Base-by-base conservation (phyloP, 2,888 invertebrate genomes). In the Portevinia maculata region DNA sequence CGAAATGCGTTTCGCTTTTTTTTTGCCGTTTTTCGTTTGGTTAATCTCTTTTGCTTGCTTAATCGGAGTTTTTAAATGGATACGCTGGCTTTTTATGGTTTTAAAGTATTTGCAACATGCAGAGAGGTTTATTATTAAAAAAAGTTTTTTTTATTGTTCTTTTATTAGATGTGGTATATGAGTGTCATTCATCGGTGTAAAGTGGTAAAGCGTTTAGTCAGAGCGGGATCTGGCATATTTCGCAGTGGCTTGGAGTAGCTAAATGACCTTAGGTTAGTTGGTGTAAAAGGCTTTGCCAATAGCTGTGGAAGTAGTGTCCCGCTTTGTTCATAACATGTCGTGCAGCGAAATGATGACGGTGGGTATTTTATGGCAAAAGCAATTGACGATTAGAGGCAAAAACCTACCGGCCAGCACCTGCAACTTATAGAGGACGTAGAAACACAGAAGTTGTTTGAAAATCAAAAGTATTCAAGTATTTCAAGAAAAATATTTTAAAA, bases 1-100 rank as follows among this genome's bases (percentile, higher is more conserved):
- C 37, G 81, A 76, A 76, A 76, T 76, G 57, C 48, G 64, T 69
- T 64, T 69, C 46, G 48, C 37, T 78, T 64, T 78, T 62, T 44
- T 13, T n/a, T 7, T 13, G 8, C 34, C 4, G 32, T 9, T 15
- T 50, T 37, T 2, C 5, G 17, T 2, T 28, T 19, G 17, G 21
- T 64, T 70, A 46, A 64, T 55, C 41, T 32, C 41, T 8, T 41
- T 59, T 19, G 52, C 46, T 75, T 70, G 50, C 69, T 44, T 75
- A 70, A 75, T 69, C 37, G 57, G 46, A 8, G 17, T 48, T 57
- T 57, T 69, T 70, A 64, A 76, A 75, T 64, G 52, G 50, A 6
- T 15, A 30, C 44, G 59, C 34, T 24, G 32, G n/a, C 39, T 32
- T 65, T 71, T 75, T 65, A 59, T 64, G 50, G 52, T 46, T 55